Base-by-base conservation (phyloP, 2,113 vertebrate genomes). In the Plecotus auritus region DNA sequence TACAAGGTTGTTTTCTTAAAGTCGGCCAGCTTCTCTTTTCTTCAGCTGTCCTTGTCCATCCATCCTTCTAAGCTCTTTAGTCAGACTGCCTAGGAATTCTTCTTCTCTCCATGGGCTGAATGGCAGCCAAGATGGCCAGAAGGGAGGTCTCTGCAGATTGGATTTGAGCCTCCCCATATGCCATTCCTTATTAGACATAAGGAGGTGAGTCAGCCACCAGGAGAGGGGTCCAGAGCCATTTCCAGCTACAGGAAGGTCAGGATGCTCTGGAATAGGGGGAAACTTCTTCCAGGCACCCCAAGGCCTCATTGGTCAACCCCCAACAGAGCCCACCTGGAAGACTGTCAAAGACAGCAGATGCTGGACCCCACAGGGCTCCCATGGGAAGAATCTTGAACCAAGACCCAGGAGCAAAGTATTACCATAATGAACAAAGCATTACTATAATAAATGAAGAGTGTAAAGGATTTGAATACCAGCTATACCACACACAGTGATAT, bases 101-200 rank as follows among this genome's bases (percentile, higher is more conserved):
- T 72, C 73, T 90, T 93, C 88, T 78, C 66, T 95, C 81, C 64
- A 95, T 2, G 0, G 77, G 85, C 82, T 85, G 92, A 22, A 35
- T 5, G 7, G 94, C 59, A 26, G 90, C 72, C 67, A 95, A 16
- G 16, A 92, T 32, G 23, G 88, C 73, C 88, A 77, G 40, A 26
- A 95, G 84, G 23, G 87, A 95, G 77, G 76, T 74, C 28, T 93
- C 56, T 9, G 85, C 49, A 22, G 80, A 85, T 32, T 81, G 81
- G 64, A 88, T 32, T 45, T 51, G 80, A 2, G 23, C 81, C 11
- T 78, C 26, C 72, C 51, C 47, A 84, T 20, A n/a, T 42, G 56
- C 91, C 80, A 92, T 56, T 81, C 91, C 95, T 89, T 5, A 73
- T 13, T 66, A 84, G 87, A 93, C 40, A 74, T 26, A 42, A 90